Evolutionary conservation across 2,888 invertebrate species (phyloP).

Genomic region (Polia nebulosa): DNA sequence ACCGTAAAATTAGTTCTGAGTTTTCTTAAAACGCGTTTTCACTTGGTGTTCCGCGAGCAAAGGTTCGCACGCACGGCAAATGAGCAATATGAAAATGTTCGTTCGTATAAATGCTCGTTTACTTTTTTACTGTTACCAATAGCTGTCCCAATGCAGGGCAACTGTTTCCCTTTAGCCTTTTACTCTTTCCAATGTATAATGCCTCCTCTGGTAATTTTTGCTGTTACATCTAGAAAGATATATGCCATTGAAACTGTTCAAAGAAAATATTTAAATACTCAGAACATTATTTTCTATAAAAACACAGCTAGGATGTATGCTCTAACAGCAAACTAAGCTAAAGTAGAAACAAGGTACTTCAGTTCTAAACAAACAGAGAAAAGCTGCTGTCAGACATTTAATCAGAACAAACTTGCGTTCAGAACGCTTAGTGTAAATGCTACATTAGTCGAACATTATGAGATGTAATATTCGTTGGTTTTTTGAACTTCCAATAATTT

Average conservation of each 20-base stretch:
- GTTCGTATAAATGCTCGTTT: background rate
- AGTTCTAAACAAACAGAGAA: background rate
- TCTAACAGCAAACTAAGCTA: background rate
- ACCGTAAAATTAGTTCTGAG: slow-evolving; percentile 89
- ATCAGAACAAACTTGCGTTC: background rate
- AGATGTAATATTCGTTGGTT: slow-evolving; percentile 78
- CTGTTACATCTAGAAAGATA: background rate
- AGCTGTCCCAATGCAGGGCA: too few species aligned
- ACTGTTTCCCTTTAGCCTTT: too few species aligned
- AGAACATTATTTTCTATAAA: background rate
- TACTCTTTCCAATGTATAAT: too few species aligned
- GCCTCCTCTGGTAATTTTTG: too few species aligned
- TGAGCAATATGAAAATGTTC: background rate
- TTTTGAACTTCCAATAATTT: slow-evolving; percentile 72
- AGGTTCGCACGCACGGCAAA: background rate
- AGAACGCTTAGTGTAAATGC: slow-evolving; percentile 12
- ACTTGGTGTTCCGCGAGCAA: background rate
- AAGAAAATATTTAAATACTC: background rate
- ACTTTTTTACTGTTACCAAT: background rate
- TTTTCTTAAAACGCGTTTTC: slow-evolving; percentile 66
- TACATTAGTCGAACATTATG: slow-evolving; percentile 79
- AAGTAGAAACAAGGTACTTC: background rate
- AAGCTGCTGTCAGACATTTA: background rate
- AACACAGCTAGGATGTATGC: background rate
- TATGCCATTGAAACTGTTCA: background rate